A percentile compares a stretch with the other conserved stretches of the same genome.
phyloP scores from a whole-genome alignment of 1,140 invertebrate species.

The Formica exsecta region DNA sequence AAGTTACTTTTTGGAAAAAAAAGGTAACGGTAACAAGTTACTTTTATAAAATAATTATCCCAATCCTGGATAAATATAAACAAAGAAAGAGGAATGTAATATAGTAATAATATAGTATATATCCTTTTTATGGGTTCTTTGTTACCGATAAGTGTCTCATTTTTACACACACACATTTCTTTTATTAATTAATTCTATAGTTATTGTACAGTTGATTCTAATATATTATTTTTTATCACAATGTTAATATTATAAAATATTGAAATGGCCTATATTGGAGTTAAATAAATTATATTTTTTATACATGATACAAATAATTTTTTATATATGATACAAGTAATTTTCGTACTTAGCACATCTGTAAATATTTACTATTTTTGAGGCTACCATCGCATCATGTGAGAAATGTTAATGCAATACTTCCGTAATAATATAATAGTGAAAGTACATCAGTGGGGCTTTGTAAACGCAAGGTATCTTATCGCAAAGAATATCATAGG shows the following conservation, averaged over 20 bases:
- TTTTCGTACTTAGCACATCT: not conserved
- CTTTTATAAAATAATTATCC: too few relatives aligned
- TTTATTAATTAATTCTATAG: not conserved
- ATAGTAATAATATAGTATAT: too few relatives aligned
- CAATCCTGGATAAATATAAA: not conserved
- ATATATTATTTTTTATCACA: not conserved
- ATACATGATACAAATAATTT: not conserved
- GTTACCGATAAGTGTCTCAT: not conserved
- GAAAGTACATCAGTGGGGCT: slow-evolving; percentile 70
- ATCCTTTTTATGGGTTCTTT: not conserved
- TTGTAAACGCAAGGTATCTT: slow-evolving; percentile 52
- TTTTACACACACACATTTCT: not conserved
- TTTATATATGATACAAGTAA: not conserved
- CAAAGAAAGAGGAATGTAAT: not conserved
- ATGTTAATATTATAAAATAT: slow-evolving; percentile 4
- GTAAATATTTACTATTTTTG: slow-evolving; percentile 7
- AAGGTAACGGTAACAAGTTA: too few relatives aligned
- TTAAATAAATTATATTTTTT: not conserved
- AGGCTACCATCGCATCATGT: slow-evolving; percentile 25
- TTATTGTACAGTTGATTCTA: not conserved
- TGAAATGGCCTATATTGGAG: not conserved
- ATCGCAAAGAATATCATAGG: not conserved
- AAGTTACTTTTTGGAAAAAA: too few relatives aligned
- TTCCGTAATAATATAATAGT: slow-evolving; percentile 66
- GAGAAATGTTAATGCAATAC: slow-evolving; percentile 49